Evolutionary conservation across 2,797 vertebrate species (phyloP).

Genomic region (Tauraco hartlaubi): DNA sequence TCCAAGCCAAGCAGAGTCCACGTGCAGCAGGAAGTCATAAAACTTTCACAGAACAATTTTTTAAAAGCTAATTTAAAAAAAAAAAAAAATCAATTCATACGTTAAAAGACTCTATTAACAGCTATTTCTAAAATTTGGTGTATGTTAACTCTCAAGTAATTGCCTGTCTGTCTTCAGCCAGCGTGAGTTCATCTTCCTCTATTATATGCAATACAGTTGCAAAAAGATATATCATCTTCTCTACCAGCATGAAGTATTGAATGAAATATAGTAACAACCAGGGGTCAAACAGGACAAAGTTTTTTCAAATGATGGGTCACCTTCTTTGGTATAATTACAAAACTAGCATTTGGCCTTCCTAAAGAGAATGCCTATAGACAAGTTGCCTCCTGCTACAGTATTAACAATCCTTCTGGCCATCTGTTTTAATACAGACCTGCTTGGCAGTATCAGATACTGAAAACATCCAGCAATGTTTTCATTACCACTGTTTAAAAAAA

Average conservation of each 20-base stretch:
- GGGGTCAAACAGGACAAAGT: not conserved
- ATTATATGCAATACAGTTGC: not conserved
- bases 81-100: not conserved
- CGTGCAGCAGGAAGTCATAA: not conserved
- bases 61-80: not conserved
- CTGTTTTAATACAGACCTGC: not conserved
- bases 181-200: not conserved
- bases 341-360: not conserved
- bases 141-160: not conserved
- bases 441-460: not conserved
- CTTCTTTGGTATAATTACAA: not conserved
- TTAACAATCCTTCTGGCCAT: not conserved
- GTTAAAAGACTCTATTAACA: not conserved
- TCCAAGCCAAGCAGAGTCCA: not conserved
- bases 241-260: not conserved
- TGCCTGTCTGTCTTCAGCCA: not conserved
- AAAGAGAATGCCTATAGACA: not conserved
- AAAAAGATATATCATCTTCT: not conserved
- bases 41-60: not conserved
- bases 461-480: not conserved
- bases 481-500: not conserved
- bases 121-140: not conserved
- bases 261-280: not conserved
- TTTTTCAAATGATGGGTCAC: not conserved
- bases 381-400: not conserved